phyloP scores from a whole-genome alignment of 2,888 invertebrate genomes.

The Melinaea marsaeus region DNA sequence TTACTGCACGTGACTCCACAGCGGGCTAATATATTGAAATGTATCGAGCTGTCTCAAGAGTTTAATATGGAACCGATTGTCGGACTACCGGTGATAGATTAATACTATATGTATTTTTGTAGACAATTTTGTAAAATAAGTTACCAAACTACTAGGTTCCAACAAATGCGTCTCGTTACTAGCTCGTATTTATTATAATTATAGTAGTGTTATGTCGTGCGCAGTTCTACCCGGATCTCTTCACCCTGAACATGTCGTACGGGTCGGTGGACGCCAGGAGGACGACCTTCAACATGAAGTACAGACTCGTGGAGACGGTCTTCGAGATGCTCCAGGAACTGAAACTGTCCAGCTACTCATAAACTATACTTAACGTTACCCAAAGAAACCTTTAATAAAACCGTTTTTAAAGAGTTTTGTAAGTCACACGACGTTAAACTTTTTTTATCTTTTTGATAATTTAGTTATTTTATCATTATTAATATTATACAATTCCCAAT shows the following conservation, averaged over 20 bases:
- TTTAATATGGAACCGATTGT: constrained; percentile 77
- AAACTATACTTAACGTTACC: not conserved
- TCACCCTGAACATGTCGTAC: constrained; percentile 82
- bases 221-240: constrained; percentile 86
- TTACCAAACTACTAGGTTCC: not conserved
- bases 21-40: constrained; percentile 82
- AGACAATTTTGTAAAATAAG: not conserved
- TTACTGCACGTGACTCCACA: constrained; percentile 81
- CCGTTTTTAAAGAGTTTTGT: too few species aligned
- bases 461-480: too few species aligned
- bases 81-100: constrained; percentile 60
- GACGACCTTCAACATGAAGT: constrained; percentile 75
- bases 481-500: too few species aligned
- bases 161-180: not conserved
- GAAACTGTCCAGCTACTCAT: constrained; percentile 81
- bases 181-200: too few species aligned
- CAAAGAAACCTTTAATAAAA: not conserved
- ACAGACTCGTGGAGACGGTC: constrained; percentile 79
- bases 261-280: constrained; percentile 79
- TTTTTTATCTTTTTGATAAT: too few species aligned
- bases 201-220: not conserved
- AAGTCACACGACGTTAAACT: too few species aligned
- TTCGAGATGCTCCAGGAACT: constrained; percentile 78
- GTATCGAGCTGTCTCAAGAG: constrained; percentile 86
- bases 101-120: too few species aligned